Conservation (phyloP, 30 jellyfish, hydroid and myxozoan genomes). For the Catostylus mosaicus region DNA sequence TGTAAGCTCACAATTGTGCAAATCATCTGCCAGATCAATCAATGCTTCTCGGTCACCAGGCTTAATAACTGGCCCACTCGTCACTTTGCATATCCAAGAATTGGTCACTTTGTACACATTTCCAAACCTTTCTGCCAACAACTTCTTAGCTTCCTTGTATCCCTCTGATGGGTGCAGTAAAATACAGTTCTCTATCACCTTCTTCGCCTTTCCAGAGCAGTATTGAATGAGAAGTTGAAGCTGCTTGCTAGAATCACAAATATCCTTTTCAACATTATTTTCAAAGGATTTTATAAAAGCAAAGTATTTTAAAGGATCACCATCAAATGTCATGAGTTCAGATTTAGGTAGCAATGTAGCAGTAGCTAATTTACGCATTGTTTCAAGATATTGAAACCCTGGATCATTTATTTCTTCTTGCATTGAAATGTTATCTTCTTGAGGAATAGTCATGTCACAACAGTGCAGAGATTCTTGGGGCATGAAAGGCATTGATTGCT, state of each 20-base stretch:
- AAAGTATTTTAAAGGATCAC: too few relatives aligned
- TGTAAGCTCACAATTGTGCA: too few relatives aligned
- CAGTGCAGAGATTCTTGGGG: slow-evolving; percentile 14
- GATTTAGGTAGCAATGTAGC: slow-evolving; percentile 40
- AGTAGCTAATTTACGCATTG: slow-evolving; percentile 20
- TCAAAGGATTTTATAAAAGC: slow-evolving; percentile 21
- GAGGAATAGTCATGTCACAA: background rate
- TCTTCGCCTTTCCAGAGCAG: slow-evolving; percentile 27
- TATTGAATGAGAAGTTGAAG: slow-evolving; percentile 21
- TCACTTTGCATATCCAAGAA: background rate
- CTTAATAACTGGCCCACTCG: background rate
- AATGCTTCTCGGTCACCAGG: background rate
- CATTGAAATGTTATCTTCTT: slow-evolving; percentile 7
- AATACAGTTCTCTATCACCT: slow-evolving; percentile 37
- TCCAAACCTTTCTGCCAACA: slow-evolving; percentile 30
- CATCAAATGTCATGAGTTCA: slow-evolving; percentile 21
- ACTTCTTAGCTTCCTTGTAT: slow-evolving; percentile 15
- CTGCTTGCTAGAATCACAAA: slow-evolving; percentile 15
- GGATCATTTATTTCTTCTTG: slow-evolving; percentile 16
- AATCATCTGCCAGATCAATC: background rate
- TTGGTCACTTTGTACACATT: background rate
- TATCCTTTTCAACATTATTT: slow-evolving; percentile 21
- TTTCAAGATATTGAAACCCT: slow-evolving; percentile 16
- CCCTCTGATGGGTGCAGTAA: slow-evolving; percentile 25
- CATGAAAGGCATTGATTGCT: slow-evolving; percentile 15